Evolutionary conservation across 2,888 invertebrate species (phyloP).

Genomic region (Sepioteuthis lessoniana): DNA sequence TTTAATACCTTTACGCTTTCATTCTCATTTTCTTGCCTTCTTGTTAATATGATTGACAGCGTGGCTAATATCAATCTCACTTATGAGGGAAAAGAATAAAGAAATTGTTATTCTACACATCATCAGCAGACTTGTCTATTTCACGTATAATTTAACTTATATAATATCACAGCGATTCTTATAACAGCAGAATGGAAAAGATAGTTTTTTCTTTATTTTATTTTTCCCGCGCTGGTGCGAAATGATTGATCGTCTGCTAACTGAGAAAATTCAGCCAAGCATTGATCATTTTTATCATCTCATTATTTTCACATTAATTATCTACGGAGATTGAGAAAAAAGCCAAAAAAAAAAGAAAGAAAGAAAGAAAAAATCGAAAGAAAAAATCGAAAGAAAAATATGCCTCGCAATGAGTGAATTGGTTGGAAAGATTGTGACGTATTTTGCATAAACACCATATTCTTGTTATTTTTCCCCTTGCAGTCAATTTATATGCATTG

Average conservation of each 20-base stretch:
- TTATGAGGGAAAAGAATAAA: neutral
- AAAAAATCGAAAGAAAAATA: neutral
- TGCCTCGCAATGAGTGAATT: neutral
- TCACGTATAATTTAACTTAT: slow-evolving; percentile 6
- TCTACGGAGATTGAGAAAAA: neutral
- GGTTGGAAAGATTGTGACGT: neutral
- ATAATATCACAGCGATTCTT: neutral
- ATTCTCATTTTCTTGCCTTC: neutral
- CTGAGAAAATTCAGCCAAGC: neutral
- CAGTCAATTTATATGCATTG: neutral
- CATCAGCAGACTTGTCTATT: neutral
- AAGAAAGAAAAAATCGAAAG: no score
- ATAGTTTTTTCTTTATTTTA: neutral
- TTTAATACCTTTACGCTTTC: neutral
- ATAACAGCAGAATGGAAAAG: neutral
- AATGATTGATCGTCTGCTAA: slow-evolving; percentile 23
- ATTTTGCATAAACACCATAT: neutral
- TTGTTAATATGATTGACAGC: neutral
- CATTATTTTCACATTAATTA: neutral
- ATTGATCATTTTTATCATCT: neutral
- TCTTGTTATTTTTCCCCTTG: neutral
- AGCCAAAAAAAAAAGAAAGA: no score
- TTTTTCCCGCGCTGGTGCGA: neutral
- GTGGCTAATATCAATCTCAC: slow-evolving; percentile 33
- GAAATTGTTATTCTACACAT: neutral